phyloP scores from a whole-genome alignment of 2,113 vertebrate genomes.

The Indicator indicator region DNA sequence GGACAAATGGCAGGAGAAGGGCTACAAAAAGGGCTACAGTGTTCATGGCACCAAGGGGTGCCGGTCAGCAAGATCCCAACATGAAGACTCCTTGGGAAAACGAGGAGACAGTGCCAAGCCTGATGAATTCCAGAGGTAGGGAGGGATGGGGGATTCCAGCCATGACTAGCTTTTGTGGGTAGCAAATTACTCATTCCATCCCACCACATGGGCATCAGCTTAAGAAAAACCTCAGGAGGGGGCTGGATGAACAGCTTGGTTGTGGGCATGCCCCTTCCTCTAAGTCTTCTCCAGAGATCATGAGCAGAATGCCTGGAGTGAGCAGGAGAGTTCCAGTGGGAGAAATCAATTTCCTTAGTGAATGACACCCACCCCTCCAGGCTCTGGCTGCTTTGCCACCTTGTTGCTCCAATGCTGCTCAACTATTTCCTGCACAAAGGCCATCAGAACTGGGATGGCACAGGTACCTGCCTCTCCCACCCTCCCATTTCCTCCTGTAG shows the following conservation, averaged over 20 bases:
- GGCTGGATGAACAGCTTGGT: rapidly evolving
- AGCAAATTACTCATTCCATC: background rate
- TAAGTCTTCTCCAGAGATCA: background rate
- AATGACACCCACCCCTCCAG: background rate
- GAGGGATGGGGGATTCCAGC: background rate
- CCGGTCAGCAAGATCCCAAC: background rate
- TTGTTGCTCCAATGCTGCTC: background rate
- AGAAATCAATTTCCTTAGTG: background rate
- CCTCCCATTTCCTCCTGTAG: background rate
- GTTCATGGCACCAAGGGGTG: background rate
- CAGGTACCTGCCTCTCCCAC: rapidly evolving
- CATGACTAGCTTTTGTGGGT: background rate
- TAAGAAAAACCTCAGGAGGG: background rate
- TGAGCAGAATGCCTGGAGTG: background rate
- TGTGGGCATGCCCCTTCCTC: background rate
- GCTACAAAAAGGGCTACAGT: background rate
- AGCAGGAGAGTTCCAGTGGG: background rate
- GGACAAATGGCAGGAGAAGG: background rate
- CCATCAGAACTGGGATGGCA: background rate
- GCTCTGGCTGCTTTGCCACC: background rate
- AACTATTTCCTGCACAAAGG: background rate
- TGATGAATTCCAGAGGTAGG: background rate
- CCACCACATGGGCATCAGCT: background rate
- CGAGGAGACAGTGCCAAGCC: background rate
- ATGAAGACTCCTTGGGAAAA: background rate